Evolutionary conservation across 1,140 invertebrate genomes (phyloP), one percentile per base, ranked within the genome.

Genomic region (Zaprionus africanus): DNA sequence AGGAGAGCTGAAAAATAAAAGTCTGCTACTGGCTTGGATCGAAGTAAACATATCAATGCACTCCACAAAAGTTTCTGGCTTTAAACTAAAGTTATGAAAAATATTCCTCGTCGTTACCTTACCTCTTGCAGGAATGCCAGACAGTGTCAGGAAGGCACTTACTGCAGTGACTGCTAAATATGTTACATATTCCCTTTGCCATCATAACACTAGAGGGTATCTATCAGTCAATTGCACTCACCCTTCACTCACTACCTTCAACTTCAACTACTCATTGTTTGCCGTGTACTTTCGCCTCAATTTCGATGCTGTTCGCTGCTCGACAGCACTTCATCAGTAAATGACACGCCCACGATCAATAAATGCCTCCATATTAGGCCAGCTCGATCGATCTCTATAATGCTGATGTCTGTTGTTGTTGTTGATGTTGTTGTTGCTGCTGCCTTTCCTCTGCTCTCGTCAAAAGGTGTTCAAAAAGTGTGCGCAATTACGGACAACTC

Each of bases 401-500:
- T 46, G 41, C 58, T 36, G 41, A 34, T 24, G 41, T 46, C 19
- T 38, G 19, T 38, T 58, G n/a, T 24, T 56, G 53, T n/a, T 22
- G 22, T 11, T 34, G 12, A 26, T 6, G 24, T 17, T 17, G 31
- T 46, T 19, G 22, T 22, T 26, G 31, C 38, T 62, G 22, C 24
- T 19, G 63, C 12, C 49, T 9, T 71, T 61, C 12, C 13, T 34
- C 34, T 64, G 46, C 56, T 19, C 56, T 28, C 46, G 11, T 19
- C 43, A 38, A 24, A 54, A 28, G 31, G 38, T 17, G 57, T 49
- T 65, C 43, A 17, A 61, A 36, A 62, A 78, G 43, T 72, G 61
- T 72, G 64, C 76, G 78, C 81, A 84, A 84, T 85, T 82, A 86
- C 67, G 60, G 46, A 66, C 82, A 82, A 82, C 82, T 85, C 76